phyloP scores from a whole-genome alignment of 2,113 vertebrate genomes.

The Leptosomus discolor region DNA sequence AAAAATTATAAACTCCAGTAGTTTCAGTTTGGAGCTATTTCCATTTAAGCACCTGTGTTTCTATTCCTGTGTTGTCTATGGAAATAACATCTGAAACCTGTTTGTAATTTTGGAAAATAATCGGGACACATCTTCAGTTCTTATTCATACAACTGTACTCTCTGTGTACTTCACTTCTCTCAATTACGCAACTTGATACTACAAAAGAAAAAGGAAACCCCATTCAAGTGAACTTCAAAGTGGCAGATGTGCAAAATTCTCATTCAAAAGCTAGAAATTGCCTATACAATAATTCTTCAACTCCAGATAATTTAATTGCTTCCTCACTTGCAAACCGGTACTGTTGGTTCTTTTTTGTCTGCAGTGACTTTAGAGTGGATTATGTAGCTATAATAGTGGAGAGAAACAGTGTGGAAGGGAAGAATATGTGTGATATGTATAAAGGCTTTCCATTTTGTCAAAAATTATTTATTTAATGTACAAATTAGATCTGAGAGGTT shows the following conservation, averaged over 20 bases:
- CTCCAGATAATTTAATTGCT: not conserved
- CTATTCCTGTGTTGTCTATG: constrained; percentile 13
- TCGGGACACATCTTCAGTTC: constrained; percentile 52
- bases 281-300: constrained; percentile 23
- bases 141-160: constrained; percentile 52
- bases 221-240: constrained; percentile 49
- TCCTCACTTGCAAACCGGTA: not conserved
- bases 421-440: not conserved
- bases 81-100: constrained; percentile 63
- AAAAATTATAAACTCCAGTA: not conserved
- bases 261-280: constrained; percentile 31
- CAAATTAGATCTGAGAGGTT: not conserved
- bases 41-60: constrained; percentile 27
- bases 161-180: constrained; percentile 47
- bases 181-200: constrained; percentile 59
- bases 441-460: not conserved
- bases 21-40: constrained; percentile 12
- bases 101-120: constrained; percentile 64
- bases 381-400: not conserved
- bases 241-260: constrained; percentile 60
- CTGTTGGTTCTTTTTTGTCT: not conserved
- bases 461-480: not conserved
- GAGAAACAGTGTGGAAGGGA: not conserved
- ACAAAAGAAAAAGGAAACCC: constrained; percentile 22
- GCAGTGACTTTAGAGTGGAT: not conserved